Conservation (phyloP, 1,140 invertebrate species). For the Hyphantria cunea region DNA sequence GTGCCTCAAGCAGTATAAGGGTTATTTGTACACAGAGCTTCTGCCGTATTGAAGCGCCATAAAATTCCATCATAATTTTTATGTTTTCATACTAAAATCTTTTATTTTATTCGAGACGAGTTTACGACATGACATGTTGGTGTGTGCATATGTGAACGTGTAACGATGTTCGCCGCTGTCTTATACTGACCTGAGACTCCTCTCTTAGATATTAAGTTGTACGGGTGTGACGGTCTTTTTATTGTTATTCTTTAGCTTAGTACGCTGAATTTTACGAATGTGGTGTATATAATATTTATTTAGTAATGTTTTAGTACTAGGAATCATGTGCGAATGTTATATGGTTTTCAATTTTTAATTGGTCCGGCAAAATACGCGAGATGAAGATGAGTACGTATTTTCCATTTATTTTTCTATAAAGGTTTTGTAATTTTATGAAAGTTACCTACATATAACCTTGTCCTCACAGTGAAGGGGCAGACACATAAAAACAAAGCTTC, state of each 20-base stretch:
- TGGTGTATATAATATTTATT: neutral
- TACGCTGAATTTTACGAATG: neutral
- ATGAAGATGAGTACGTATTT: no score
- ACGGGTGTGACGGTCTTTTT: constrained; percentile 10
- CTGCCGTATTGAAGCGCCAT: constrained; percentile 8
- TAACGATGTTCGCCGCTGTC: constrained; percentile 1
- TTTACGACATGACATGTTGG: constrained; percentile 18
- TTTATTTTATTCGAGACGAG: constrained; percentile 7
- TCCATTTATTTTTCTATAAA: neutral
- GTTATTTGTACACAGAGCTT: neutral
- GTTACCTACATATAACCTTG: no score
- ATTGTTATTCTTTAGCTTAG: constrained; percentile 16
- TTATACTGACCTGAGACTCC: constrained; percentile 2
- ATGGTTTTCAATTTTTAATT: no score
- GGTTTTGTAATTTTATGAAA: no score
- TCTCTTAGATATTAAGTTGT: constrained; percentile 10
- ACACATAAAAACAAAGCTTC: no score
- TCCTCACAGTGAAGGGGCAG: no score
- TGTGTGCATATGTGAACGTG: constrained; percentile 8
- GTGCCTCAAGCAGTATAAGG: no score
- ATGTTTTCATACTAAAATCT: constrained; percentile 20
- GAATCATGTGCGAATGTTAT: neutral
- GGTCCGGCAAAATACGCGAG: no score
- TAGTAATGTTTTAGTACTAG: neutral
- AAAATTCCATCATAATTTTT: constrained; percentile 25